Evolutionary conservation across 2,888 invertebrate species (phyloP).

Genomic region (Eristalis pertinax): DNA sequence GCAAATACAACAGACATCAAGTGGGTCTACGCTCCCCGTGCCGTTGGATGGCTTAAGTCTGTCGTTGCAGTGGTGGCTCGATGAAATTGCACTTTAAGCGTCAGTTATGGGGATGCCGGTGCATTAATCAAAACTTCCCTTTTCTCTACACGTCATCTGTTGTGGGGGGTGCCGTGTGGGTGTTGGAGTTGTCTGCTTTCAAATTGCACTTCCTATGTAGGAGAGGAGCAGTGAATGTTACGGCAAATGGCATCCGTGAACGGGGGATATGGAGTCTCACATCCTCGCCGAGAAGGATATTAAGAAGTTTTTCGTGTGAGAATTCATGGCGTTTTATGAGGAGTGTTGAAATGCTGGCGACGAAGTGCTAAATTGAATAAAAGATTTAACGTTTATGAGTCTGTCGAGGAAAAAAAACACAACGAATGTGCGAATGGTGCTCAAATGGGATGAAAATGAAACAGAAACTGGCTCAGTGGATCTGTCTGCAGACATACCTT

Average conservation of each 20-base stretch:
- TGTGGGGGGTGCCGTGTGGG: not conserved
- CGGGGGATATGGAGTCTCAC: not conserved
- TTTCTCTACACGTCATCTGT: not conserved
- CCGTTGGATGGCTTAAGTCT: not conserved
- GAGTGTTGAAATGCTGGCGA: not conserved
- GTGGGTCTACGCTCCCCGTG: not conserved
- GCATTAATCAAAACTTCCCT: slow-evolving; percentile 28
- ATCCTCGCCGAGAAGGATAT: not conserved
- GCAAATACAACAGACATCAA: not conserved
- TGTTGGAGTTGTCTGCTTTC: not conserved
- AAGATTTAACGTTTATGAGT: slow-evolving; percentile 8
- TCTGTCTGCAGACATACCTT: too few species aligned
- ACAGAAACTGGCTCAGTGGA: too few species aligned
- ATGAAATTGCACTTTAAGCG: slow-evolving; percentile 18
- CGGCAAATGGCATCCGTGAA: not conserved
- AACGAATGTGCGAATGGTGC: not conserved
- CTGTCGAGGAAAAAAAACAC: not conserved
- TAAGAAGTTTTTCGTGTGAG: slow-evolving; percentile 13
- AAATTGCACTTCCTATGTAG: not conserved
- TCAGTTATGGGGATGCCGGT: slow-evolving; percentile 4
- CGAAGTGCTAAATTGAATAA: slow-evolving; percentile 26
- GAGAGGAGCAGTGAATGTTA: not conserved
- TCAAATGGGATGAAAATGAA: not conserved
- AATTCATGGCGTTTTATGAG: slow-evolving; percentile 32
- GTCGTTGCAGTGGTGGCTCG: not conserved